Base-by-base conservation (phyloP, 2,797 vertebrate species). In the Sus cebifrons region DNA sequence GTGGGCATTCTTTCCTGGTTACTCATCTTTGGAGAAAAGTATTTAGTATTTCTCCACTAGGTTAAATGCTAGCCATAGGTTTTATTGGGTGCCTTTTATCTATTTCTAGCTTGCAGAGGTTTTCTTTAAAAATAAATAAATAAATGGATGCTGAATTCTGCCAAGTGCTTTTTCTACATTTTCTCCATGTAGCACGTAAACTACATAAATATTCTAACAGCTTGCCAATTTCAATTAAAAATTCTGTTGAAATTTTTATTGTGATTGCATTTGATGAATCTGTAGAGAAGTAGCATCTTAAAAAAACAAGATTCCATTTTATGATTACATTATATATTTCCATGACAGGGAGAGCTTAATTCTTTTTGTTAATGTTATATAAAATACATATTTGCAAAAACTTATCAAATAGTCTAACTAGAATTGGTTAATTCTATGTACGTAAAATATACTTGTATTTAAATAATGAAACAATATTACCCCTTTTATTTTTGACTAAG, bases 241-340 rank as follows among this genome's bases (percentile, higher is more conserved):
- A 49, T 73, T 90, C 11, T 85, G n/a, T 60, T 91, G 16, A 89
- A 71, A 36, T 52, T 52, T 56, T 81, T 90, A 90, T 7, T 65
- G 44, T 68, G 29, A 82, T 86, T 91, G 49, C 21, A 44, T 23
- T 89, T 27, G 77, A 44, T 74, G 32, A 92, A 32, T 89, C 75
- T 81, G 9, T 64, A n/a, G 54, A 94, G 29, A 74, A 32, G 0
- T 36, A 64, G n/a, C 27, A 23, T 74, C 25, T 52, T 75, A 71
- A 64, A 6, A 82, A 87, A 65, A 7, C 11, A 3, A 84, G 14
- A 5, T 70, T 89, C 60, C 23, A 85, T 81, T 86, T 36, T 49
- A 74, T 54, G 29, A 81, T 40, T n/a, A 92, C 44, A 20, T 52
- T 32, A 49, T 15, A 56, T 49, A 58, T 70, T 77, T 77, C 27